A percentile compares a stretch with the other conserved stretches of the same genome.
Conservation (phyloP, 2,888 invertebrate species). For the Lithosia quadra region DNA sequence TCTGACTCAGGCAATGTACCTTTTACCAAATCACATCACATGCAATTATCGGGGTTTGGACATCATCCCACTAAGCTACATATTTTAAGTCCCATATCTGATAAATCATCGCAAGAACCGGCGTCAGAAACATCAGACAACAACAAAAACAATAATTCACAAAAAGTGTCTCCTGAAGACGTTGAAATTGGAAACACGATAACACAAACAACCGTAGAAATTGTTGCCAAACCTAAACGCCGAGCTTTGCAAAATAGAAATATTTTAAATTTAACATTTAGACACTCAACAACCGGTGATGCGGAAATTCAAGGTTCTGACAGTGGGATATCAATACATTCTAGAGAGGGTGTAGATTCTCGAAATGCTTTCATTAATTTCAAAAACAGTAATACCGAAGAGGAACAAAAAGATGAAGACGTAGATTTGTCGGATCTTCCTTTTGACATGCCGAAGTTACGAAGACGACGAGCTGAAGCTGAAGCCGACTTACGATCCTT, state of each 20-base stretch:
- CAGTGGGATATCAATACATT: conserved; percentile 95
- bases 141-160: conserved; percentile 92
- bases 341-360: conserved; percentile 92
- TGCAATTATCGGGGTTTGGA: conserved; percentile 90
- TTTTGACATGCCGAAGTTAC: conserved; percentile 95
- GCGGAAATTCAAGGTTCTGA: conserved; percentile 95
- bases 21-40: conserved; percentile 87
- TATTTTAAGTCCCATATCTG: conserved; percentile 95
- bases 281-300: conserved; percentile 88
- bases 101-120: conserved; percentile 95
- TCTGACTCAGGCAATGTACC: conserved; percentile 92
- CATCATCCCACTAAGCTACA: conserved; percentile 93
- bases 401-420: conserved; percentile 84
- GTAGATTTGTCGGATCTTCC: conserved; percentile 93
- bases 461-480: conserved; percentile 90
- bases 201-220: conserved; percentile 81
- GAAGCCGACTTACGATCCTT: conserved; percentile 93
- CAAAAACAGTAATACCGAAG: conserved; percentile 86
- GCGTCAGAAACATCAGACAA: conserved; percentile 94
- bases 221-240: conserved; percentile 87
- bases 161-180: conserved; percentile 92
- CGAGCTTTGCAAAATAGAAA: conserved; percentile 93
- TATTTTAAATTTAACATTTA: conserved; percentile 89
- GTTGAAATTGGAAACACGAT: conserved; percentile 76
- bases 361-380: conserved; percentile 88